Conservation (phyloP, 2,888 invertebrate species). For the Xylota sylvarum region DNA sequence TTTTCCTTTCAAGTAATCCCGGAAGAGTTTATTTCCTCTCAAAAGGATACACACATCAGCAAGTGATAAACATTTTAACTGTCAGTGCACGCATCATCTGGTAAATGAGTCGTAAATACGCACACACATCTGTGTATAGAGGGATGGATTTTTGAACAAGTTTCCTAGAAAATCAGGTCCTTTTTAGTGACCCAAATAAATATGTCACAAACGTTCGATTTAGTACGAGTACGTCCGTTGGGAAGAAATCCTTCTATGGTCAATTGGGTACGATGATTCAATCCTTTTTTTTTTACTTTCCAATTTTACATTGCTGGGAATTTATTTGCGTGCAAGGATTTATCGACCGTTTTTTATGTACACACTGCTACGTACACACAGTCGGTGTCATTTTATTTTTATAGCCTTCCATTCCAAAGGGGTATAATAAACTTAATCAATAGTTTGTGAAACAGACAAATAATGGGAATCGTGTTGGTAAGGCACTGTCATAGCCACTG, state of each 20-base stretch:
- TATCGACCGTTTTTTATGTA: slow-evolving; percentile 32
- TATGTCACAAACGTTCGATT: slow-evolving; percentile 25
- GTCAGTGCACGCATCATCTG: slow-evolving; percentile 17
- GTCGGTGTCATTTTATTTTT: slow-evolving; percentile 27
- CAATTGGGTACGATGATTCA: slow-evolving; percentile 62
- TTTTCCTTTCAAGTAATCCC: background rate
- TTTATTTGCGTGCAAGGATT: slow-evolving; percentile 67
- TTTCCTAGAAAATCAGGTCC: background rate
- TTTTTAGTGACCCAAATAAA: slow-evolving; percentile 32
- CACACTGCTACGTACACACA: background rate
- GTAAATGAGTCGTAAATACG: slow-evolving; percentile 13
- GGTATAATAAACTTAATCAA: slow-evolving; percentile 19
- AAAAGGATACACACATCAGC: background rate
- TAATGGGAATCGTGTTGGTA: slow-evolving; percentile 8
- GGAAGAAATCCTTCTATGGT: slow-evolving; percentile 19
- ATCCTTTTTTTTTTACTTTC: slow-evolving; percentile 60
- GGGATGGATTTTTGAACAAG: background rate
- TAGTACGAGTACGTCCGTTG: background rate
- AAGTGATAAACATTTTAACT: slow-evolving; percentile 21
- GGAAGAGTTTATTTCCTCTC: background rate
- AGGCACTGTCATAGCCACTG: slow-evolving; percentile 13
- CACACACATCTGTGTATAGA: background rate
- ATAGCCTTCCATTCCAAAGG: background rate
- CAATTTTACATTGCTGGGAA: slow-evolving; percentile 59
- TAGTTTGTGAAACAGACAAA: slow-evolving; percentile 15